Percentiles rank a stretch among this genome's conserved stretches.
Evolutionary conservation across 1,140 invertebrate species (phyloP).

Genomic region (Zaprionus taronus): DNA sequence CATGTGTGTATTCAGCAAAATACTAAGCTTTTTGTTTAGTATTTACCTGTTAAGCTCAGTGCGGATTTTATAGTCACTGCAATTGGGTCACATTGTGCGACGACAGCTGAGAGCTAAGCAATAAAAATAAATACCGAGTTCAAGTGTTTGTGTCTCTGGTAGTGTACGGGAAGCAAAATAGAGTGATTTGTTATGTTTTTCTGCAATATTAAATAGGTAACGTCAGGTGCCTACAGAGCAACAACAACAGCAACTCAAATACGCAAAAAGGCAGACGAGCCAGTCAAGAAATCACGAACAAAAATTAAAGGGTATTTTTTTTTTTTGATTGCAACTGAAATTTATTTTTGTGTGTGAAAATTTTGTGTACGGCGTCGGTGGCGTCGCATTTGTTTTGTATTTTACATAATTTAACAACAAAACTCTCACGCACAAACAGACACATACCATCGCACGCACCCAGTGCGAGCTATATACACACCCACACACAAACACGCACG

Average conservation of each 20-base stretch:
- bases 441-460: background rate
- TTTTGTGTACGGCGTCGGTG: background rate
- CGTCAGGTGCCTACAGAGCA: background rate
- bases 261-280: background rate
- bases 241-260: background rate
- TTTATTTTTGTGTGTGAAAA: background rate
- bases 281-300: background rate
- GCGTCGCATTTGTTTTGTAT: conserved; percentile 3
- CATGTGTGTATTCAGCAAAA: background rate
- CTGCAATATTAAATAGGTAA: conserved; percentile 29
- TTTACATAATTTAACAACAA: conserved; percentile 1
- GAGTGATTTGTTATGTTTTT: conserved; percentile 38
- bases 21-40: background rate
- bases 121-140: conserved; percentile 49
- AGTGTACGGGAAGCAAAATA: background rate
- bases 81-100: conserved; percentile 14
- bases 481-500: background rate
- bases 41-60: background rate
- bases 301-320: background rate
- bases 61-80: background rate
- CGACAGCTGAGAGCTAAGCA: conserved; percentile 41
- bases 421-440: background rate
- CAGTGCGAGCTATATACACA: conserved; percentile 19
- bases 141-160: conserved; percentile 32
- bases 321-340: background rate